These are phyloP conservation scores for Drosophila sturtevanti DNA, from an alignment of 1,140 invertebrate species.

Conservation along the genomic window DNA sequence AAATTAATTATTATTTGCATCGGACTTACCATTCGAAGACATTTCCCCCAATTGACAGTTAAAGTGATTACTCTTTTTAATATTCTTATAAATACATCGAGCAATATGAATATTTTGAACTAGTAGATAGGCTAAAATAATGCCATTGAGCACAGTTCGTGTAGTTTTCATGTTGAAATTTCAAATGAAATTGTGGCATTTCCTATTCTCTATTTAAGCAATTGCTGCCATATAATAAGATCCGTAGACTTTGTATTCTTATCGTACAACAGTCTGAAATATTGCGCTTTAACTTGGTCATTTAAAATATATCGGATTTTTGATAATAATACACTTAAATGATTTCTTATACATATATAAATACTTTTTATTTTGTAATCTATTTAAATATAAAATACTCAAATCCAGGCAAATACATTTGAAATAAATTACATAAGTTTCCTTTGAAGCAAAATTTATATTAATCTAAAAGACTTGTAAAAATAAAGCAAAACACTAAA, in stretches of 20 bases:
- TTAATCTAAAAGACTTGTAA: too few species aligned
- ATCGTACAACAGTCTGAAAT: not conserved
- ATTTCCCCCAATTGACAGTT: slow-evolving; percentile 10
- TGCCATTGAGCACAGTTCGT: not conserved
- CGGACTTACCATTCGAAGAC: not conserved
- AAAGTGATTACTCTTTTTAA: slow-evolving; percentile 1
- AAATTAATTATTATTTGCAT: not conserved
- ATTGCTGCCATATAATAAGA: not conserved
- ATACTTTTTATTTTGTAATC: not conserved
- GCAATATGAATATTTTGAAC: not conserved
- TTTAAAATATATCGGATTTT: not conserved
- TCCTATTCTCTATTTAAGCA: not conserved
- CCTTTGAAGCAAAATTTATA: too few species aligned
- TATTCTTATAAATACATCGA: not conserved
- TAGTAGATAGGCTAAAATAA: not conserved
- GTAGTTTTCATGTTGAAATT: not conserved
- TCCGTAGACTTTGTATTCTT: not conserved
- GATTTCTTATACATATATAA: not conserved
- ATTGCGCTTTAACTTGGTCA: not conserved
- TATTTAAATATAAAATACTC: not conserved
- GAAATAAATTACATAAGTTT: not conserved
- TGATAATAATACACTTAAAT: not conserved
- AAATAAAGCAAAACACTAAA: too few species aligned
- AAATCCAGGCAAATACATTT: not conserved
- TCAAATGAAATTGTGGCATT: not conserved